Conservation (phyloP, 1,140 invertebrate genomes). For the Capitella teleta region DNA sequence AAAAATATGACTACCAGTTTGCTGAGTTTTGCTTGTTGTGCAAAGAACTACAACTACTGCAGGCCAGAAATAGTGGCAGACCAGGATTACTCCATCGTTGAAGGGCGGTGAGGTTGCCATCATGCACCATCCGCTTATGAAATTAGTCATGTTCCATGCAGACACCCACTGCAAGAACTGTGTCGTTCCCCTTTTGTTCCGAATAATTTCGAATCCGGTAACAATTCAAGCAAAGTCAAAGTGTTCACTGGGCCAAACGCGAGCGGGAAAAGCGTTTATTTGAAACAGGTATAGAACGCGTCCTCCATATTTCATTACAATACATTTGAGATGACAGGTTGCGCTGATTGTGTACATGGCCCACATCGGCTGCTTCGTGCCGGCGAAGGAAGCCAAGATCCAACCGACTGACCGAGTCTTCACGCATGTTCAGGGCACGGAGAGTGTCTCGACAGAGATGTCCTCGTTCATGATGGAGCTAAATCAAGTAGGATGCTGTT, state of each 20-base stretch:
- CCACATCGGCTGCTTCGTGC: slow-evolving; percentile 79
- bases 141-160: slow-evolving; percentile 13
- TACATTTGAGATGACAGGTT: slow-evolving; percentile 39
- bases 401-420: slow-evolving; percentile 61
- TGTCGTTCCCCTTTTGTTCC: slow-evolving; percentile 56
- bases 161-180: slow-evolving; percentile 67
- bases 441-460: slow-evolving; percentile 66
- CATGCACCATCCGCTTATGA: not conserved
- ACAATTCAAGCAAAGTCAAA: slow-evolving; percentile 50
- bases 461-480: slow-evolving; percentile 78
- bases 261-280: slow-evolving; percentile 82
- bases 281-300: slow-evolving; percentile 60
- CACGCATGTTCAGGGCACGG: slow-evolving; percentile 56
- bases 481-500: slow-evolving; percentile 58
- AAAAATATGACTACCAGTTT: slow-evolving; percentile 47
- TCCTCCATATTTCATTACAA: not conserved
- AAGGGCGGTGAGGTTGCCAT: slow-evolving; percentile 45
- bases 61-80: slow-evolving; percentile 51
- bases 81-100: slow-evolving; percentile 54
- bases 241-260: slow-evolving; percentile 80
- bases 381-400: slow-evolving; percentile 60
- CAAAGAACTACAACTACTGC: slow-evolving; percentile 58
- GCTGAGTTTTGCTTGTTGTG: slow-evolving; percentile 58
- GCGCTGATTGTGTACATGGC: slow-evolving; percentile 68
- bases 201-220: slow-evolving; percentile 54